phyloP scores from a whole-genome alignment of 2,888 invertebrate species.

The Serrognathus titanus region DNA sequence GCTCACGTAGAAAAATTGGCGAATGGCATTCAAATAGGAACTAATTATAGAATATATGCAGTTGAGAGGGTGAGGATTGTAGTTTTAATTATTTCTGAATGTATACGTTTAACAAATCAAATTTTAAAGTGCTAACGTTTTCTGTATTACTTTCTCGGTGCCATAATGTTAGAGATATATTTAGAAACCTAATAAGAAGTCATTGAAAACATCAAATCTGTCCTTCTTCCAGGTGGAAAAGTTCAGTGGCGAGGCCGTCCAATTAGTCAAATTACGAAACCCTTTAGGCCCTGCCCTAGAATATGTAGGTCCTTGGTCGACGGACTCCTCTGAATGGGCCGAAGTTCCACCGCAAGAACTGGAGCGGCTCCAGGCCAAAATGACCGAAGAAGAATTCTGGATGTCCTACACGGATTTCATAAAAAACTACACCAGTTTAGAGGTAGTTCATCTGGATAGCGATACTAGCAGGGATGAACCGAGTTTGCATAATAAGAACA shows the following conservation, averaged over 20 bases:
- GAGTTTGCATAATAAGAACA: conserved; percentile 70
- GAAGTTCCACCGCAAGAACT: conserved; percentile 70
- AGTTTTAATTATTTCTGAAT: not conserved
- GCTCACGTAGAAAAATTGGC: conserved; percentile 57
- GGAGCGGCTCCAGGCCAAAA: conserved; percentile 59
- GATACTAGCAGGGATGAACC: conserved; percentile 85
- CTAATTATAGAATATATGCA: conserved; percentile 74
- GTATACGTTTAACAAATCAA: too few species aligned
- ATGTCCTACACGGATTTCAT: conserved; percentile 81
- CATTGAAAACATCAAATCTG: too few species aligned
- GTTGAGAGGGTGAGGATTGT: conserved; percentile 62
- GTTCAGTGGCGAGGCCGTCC: conserved; percentile 66
- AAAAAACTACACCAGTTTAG: conserved; percentile 76
- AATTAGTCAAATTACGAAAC: conserved; percentile 68
- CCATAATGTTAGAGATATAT: too few species aligned
- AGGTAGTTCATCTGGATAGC: conserved; percentile 80
- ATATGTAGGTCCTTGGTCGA: conserved; percentile 68
- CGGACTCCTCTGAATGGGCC: conserved; percentile 71
- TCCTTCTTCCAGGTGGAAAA: conserved; percentile 59
- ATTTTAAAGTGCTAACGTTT: too few species aligned
- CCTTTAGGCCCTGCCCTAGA: conserved; percentile 64
- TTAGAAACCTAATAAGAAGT: too few species aligned
- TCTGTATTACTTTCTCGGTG: too few species aligned
- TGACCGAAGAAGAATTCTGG: conserved; percentile 53
- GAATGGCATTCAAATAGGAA: conserved; percentile 67